Percentiles rank a stretch among this genome's conserved stretches.
Evolutionary conservation across 2,888 invertebrate species (phyloP).

Genomic region (Deladenus siricidicola): DNA sequence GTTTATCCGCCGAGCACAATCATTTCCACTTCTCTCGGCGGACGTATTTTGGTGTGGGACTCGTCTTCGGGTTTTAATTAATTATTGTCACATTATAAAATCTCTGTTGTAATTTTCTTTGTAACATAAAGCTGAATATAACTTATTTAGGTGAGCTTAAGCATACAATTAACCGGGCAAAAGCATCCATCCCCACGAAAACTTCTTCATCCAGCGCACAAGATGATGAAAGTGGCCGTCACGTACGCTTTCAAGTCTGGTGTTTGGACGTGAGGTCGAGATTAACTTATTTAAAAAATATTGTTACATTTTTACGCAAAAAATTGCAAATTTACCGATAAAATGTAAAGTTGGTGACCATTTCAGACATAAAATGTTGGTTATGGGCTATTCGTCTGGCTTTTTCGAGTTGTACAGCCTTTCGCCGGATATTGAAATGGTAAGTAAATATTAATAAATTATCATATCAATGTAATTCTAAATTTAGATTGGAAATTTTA

Average conservation of each 20-base stretch:
- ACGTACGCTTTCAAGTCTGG: constrained; percentile 19
- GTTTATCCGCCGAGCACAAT: constrained; percentile 16
- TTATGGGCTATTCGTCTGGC: constrained; percentile 44
- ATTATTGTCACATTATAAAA: not conserved
- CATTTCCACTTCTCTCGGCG: constrained; percentile 40
- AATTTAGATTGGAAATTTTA: no score
- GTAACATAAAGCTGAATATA: not conserved
- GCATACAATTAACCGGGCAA: not conserved
- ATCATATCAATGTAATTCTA: no score
- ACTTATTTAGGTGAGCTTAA: constrained; percentile 7
- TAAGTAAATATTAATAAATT: no score
- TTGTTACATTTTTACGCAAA: not conserved
- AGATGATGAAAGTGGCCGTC: not conserved
- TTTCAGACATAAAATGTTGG: constrained; percentile 23
- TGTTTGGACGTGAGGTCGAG: constrained; percentile 20
- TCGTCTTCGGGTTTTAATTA: constrained; percentile 32
- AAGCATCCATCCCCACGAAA: not conserved
- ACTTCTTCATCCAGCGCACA: not conserved
- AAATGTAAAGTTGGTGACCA: not conserved
- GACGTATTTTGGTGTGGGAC: constrained; percentile 35
- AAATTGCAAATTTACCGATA: constrained; percentile 7
- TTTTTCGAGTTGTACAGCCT: constrained; percentile 34
- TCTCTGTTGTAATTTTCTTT: not conserved
- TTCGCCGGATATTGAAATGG: no score
- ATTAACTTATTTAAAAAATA: no score